Base-by-base conservation (phyloP, 2,113 vertebrate genomes). In the Suricata suricatta region DNA sequence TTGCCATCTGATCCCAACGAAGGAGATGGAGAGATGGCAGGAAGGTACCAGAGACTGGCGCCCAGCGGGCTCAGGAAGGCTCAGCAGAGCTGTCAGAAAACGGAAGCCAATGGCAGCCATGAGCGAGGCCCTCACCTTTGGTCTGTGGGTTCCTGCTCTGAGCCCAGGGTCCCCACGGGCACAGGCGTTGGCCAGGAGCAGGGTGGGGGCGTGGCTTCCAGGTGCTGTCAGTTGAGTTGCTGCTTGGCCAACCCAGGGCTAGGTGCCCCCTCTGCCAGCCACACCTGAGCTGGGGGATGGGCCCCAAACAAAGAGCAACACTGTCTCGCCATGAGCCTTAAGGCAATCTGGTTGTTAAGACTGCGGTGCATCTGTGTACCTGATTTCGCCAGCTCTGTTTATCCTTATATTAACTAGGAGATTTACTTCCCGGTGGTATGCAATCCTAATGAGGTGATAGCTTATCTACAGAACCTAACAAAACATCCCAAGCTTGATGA, bases 381-480 rank as follows among this genome's bases (percentile, higher is more conserved):
- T 0, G 0, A 9, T 1, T n/a, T 31, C 69, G 3, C 63, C 7
- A 35, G 38, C 38, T 66, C 29, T 72, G 21, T 60, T 77, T 10
- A 4, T 84, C 21, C 23, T 69, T 15, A 3, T 50, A 90, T 88
- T 74, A 87, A 81, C 12, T 15, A 19, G 54, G 41, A 54, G 66
- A 47, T 82, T n/a, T 63, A 25, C 57, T 68, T 88, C 35, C 77
- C 84, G 23, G 35, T 3, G 17, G 13, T 33, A 1, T 88, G 88
- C 81, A 89, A 8, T 52, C 87, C 80, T 96, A 89, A 92, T 17
- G 52, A 91, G 10, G 44, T 54, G 38, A 71, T 31, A 57, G 60
- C 88, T 80, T 23, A 29, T 76, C 86, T 93, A 0, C 4, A 87
- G 50, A 85, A 68, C 35, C 77, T 57, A 83, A 47, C 89, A 76